These are phyloP conservation scores for Bradypodion ventrale DNA, from an alignment of 2,797 vertebrate species.

Conservation along the genomic window DNA sequence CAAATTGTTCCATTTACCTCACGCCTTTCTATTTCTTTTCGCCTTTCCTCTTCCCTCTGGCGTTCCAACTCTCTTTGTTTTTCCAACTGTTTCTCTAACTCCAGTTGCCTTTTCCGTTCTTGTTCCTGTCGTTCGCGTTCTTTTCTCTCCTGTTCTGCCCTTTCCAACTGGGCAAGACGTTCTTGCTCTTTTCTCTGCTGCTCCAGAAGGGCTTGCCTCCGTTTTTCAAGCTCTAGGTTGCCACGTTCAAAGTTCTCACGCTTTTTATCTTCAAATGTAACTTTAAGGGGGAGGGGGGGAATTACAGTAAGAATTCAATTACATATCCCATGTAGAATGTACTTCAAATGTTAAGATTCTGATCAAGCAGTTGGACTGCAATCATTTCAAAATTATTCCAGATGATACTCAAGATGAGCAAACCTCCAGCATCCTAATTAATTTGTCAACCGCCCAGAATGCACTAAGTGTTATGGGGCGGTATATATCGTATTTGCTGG, in stretches of 20 bases:
- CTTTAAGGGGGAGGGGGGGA: slow-evolving; percentile 65
- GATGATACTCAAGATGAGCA: background rate
- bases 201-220: slow-evolving; percentile 91
- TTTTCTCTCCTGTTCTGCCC: slow-evolving; percentile 90
- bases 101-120: slow-evolving; percentile 91
- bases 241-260: slow-evolving; percentile 97
- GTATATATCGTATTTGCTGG: no score
- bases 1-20: slow-evolving; percentile 79
- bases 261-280: slow-evolving; percentile 98
- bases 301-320: background rate
- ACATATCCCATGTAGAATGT: background rate
- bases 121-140: slow-evolving; percentile 93
- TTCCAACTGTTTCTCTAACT: slow-evolving; percentile 92
- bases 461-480: no score
- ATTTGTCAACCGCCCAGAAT: no score
- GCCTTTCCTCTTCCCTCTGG: slow-evolving; percentile 91
- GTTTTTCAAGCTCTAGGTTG: slow-evolving; percentile 95
- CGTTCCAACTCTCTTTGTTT: slow-evolving; percentile 92
- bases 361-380: background rate
- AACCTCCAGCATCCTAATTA: no score
- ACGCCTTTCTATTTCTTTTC: slow-evolving; percentile 94
- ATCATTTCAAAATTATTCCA: slow-evolving; percentile 1
- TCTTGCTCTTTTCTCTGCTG: slow-evolving; percentile 97
- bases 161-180: slow-evolving; percentile 88
- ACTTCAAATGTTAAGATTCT: background rate